These are phyloP conservation scores for Eupithecia centaureata DNA, from an alignment of 2,888 invertebrate species.

Conservation along the genomic window DNA sequence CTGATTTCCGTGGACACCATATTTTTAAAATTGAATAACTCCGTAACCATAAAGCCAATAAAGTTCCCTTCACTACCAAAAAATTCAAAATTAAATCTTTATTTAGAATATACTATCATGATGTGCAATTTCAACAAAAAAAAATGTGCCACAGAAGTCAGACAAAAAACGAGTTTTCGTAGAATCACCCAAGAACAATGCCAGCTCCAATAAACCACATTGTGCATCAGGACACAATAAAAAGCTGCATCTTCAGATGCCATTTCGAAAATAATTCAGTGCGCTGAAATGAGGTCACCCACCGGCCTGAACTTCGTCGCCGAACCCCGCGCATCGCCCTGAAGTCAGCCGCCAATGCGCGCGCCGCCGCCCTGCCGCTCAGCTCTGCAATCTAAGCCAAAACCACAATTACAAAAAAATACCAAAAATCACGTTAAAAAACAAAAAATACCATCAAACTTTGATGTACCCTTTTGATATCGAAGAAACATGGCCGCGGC, in stretches of 20 bases:
- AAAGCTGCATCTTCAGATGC: constrained; percentile 63
- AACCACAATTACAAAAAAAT: constrained; percentile 52
- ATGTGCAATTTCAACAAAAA: no score
- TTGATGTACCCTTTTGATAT: constrained; percentile 12
- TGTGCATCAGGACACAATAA: constrained; percentile 36
- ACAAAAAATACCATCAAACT: constrained; percentile 12
- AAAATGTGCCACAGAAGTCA: no score
- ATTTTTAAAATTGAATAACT: no score
- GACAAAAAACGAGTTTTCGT: neutral
- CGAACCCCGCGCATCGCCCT: constrained; percentile 55
- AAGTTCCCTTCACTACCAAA: no score
- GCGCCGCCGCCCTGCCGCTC: constrained; percentile 56
- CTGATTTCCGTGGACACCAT: no score
- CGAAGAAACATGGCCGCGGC: constrained; percentile 24
- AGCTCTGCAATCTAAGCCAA: constrained; percentile 49
- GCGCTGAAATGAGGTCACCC: constrained; percentile 71
- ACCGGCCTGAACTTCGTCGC: constrained; percentile 50
- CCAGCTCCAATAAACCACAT: neutral
- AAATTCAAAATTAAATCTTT: no score
- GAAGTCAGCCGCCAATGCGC: constrained; percentile 62
- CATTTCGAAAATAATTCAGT: constrained; percentile 80
- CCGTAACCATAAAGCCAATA: no score
- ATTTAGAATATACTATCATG: no score
- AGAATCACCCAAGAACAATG: neutral
- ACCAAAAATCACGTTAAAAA: constrained; percentile 46